Base-by-base conservation (phyloP, 2,113 vertebrate genomes). In the Ptilorrhoa leucosticta region DNA sequence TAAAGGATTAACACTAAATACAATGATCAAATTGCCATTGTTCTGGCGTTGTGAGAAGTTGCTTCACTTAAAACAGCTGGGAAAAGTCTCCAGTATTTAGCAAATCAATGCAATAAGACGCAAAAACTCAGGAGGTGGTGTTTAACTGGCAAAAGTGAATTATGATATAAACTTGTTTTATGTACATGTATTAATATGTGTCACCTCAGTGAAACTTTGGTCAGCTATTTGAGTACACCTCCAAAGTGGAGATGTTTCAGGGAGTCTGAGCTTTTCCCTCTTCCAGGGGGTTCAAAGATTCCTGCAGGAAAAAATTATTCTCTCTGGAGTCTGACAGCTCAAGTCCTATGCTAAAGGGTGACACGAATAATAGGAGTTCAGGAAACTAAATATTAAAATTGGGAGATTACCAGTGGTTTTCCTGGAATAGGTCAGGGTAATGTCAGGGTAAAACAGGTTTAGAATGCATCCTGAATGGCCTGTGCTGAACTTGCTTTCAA, bases 401-500 rank as follows among this genome's bases (percentile, higher is more conserved):
- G 19, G 3, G n/a, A 88, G 42, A 56, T 53, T 18, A 79, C 35
- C 30, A 63, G 1, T 66, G 44, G 31, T 58, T 77, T 90, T n/a
- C 16, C 68, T 91, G 56, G 51, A 58, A 31, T 16, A 51, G 60
- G 40, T 79, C 12, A 88, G 33, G 27, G 20, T 35, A 63, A 30
- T n/a, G 24, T 61, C 51, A 72, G 18, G 48, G 47, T 64, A 40
- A 45, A 88, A 91, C 53, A 83, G 20, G 27, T 56, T 75, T 53
- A 58, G 39, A 58, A 58, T 51, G 60, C 31, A 56, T 16, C 31
- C 33, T 92, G 63, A 30, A 31, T 92, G 86, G 66, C 68, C 71
- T 42, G 21, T 75, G 86, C 72, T 89, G 80, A 95, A 89, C 80
- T 89, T 83, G 50, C 23, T 47, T 89, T 87, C 35, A 75, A 16